Evolutionary conservation across 2,113 vertebrate species (phyloP), one percentile per base, ranked within the genome.

Genomic region (Rhadina sibilatrix): DNA sequence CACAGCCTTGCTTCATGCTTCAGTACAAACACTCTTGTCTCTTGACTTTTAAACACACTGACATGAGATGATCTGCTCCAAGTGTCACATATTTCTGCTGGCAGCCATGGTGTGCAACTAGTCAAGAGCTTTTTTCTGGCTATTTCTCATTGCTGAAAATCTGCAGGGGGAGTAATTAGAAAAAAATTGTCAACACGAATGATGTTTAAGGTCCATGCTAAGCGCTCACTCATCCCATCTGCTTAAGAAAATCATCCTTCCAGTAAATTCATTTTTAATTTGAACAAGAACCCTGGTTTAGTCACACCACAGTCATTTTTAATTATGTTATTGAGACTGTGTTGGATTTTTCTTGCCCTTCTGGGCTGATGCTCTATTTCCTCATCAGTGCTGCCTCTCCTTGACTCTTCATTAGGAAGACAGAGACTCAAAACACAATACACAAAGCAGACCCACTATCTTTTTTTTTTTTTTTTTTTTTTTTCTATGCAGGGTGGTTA

Each of bases 211-310:
- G 56, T 72, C 47, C 37, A 19, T 82, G 60, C 28, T 92, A 89
- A 81, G 49, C 92, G 77, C 60, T 91, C 64, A 52, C 44, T 88
- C 11, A 0, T 83, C 35, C 80, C 83, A 86, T 83, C 83, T 89
- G 69, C 65, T 90, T 89, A 81, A 92, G 69, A 92, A 94, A 84
- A 49, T 42, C 52, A 91, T 89, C 52, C 72, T 72, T 82, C 38
- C 80, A 60, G 56, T 94, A 94, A 94, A 87, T 90, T 83, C 1
- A n/a, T 75, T 93, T 94, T 94, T 90, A 63, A 87, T 95, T 87
- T 87, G 52, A 96, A 89, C 69, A 82, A 38, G 47, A 92, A 66
- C 50, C 47, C 47, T 75, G 28, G 56, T 87, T 94, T 52, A 86
- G 63, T 86, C 88, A 92, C 83, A 96, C 52, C 27, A 75, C 56